Base-by-base conservation (phyloP, 1,140 invertebrate genomes). In the Sweltsa coloradensis region DNA sequence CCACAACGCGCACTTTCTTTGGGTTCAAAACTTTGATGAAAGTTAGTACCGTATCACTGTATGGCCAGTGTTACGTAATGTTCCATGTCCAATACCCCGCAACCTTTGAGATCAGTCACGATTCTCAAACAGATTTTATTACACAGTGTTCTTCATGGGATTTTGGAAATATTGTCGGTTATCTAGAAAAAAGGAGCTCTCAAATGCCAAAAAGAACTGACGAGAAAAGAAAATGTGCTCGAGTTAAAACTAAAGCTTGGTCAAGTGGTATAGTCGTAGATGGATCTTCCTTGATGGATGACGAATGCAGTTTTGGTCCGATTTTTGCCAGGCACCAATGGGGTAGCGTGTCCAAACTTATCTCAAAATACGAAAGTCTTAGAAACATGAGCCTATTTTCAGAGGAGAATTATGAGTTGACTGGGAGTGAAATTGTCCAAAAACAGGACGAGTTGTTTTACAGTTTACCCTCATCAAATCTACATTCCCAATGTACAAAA, bases 331-430 rank as follows among this genome's bases (percentile, higher is more conserved):
- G 34, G 13, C 5, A 23, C 13, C 18, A 37, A 13, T 25, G 13
- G 14, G 47, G 40, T 6, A 54, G 53, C 50, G 53, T 56, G 18
- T 50, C 53, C 14, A 51, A 55, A 43, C 31, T 56, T n/a, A 55
- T 56, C 18, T 50, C 51, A 42, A 31, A 49, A 36, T 56, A 51
- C 48, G 55, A 56, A 51, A 26, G 21, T n/a, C n/a, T n/a, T n/a
- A n/a, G n/a, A n/a, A n/a, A n/a, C n/a, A n/a, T n/a, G n/a, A n/a
- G n/a, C n/a, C n/a, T n/a, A n/a, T n/a, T n/a, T n/a, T n/a, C n/a
- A n/a, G n/a, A n/a, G n/a, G n/a, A n/a, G n/a, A n/a, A n/a, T n/a
- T n/a, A n/a, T n/a, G n/a, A n/a, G n/a, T n/a, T n/a, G n/a, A n/a
- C n/a, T n/a, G n/a, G n/a, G n/a, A n/a, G n/a, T n/a, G n/a, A n/a